Conservation (phyloP, 2,888 invertebrate genomes). For the Pycnomerus fuliginosus region DNA sequence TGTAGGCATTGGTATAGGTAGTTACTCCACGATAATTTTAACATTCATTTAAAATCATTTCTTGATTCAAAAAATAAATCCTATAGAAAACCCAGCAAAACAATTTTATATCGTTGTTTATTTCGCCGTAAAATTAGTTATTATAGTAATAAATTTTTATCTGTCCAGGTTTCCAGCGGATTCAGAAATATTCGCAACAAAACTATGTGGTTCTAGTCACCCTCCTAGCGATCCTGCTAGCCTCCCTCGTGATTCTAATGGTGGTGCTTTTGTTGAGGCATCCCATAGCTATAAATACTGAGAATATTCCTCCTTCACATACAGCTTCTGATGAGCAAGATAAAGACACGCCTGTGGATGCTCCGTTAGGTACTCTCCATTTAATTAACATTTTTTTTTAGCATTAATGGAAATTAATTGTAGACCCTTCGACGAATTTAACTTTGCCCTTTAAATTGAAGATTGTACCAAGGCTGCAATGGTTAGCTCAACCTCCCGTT, state of each 20-base stretch:
- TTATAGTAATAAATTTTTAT: no score
- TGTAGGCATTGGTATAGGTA: no score
- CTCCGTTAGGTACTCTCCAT: constrained; percentile 28
- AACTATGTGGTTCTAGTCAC: constrained; percentile 29
- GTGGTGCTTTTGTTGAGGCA: constrained; percentile 28
- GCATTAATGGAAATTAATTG: neutral
- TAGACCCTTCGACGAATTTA: constrained; percentile 24
- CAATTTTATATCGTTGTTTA: no score
- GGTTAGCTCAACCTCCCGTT: constrained; percentile 66
- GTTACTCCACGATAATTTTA: no score
- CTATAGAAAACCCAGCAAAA: no score
- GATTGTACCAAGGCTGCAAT: constrained; percentile 61
- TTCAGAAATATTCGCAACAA: constrained; percentile 29
- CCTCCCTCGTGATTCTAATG: constrained; percentile 27
- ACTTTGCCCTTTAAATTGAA: constrained; percentile 49
- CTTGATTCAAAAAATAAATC: no score
- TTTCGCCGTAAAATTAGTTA: no score
- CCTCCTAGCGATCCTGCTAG: constrained; percentile 27
- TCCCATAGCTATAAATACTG: neutral
- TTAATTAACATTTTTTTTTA: neutral
- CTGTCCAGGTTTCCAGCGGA: constrained; percentile 32
- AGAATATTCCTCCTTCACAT: neutral
- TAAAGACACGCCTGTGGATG: constrained; percentile 27
- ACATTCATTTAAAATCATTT: no score
- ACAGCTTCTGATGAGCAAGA: constrained; percentile 33